Base-by-base conservation (phyloP, 2,888 invertebrate genomes). In the Polyploca ridens region DNA sequence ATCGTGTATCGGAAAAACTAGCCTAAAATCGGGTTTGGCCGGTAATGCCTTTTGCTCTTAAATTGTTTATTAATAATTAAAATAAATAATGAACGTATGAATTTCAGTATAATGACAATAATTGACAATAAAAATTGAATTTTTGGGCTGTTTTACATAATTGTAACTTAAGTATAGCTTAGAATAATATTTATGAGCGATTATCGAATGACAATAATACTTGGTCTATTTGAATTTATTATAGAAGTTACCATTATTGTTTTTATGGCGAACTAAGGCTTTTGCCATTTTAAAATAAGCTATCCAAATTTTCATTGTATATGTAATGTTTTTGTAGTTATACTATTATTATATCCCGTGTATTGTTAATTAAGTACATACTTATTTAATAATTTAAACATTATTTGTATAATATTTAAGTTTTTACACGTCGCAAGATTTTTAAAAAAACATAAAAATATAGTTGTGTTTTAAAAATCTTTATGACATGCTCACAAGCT, bases 191-290 rank as follows among this genome's bases (percentile, higher is more conserved):
- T 58, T 16, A 41, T 38, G 35, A 13, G 16, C 27, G 11, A 44
- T 5, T 59, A 59, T 59, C 58, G 38, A 44, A 33, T 63, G 63
- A 63, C 63, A 63, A 63, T 63, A 63, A 63, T 59, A 58, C 19
- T 8, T 38, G 27, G 41, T 62, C 65, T 41, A 61, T 66, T 11
- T 54, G 49, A 60, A 44, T 57, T 62, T 59, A 27, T n/a, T 49
- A n/a, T 61, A 66, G 61, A 58, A 58, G 62, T 38, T 57, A 63
- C 54, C 62, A 68, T 68, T 64, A 67, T 66, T 6, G 19, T 54
- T 54, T 54, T 54, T 19, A 54, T 54, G 54, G 19, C 54, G 19
- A 19, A 10, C 54, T 16, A 49, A 16, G 54, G 54, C 54, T 54
- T 54, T 54, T 54, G 54, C 54, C 54, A 19, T 19, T 19, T 10